These are phyloP conservation scores for Alcis repandata DNA, from an alignment of 2,888 invertebrate genomes.

Conservation along the genomic window DNA sequence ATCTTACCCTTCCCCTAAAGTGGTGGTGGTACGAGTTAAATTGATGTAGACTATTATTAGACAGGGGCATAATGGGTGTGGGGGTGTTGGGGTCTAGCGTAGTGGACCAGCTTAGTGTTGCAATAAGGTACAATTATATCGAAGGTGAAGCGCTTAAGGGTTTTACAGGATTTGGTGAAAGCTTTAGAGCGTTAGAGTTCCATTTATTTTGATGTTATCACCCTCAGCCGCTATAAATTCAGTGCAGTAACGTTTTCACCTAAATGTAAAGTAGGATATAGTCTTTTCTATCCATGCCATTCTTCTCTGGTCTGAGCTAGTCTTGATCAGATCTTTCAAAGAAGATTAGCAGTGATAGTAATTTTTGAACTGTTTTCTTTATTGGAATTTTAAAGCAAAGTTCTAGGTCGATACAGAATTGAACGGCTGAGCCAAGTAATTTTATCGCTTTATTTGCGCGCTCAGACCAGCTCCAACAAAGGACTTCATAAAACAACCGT, in stretches of 20 bases:
- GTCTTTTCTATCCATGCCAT: no score
- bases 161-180: not conserved
- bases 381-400: conserved; percentile 2
- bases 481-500: conserved; percentile 28
- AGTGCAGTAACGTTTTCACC: no score
- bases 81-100: conserved; percentile 9
- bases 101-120: not conserved
- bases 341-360: not conserved
- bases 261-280: no score
- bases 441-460: conserved; percentile 17
- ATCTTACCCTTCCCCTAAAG: conserved; percentile 1
- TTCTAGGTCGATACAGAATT: conserved; percentile 2
- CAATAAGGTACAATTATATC: not conserved
- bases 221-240: not conserved
- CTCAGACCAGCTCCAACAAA: conserved; percentile 17
- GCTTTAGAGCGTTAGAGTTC: not conserved
- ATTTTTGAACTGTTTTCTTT: no score
- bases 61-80: conserved; percentile 37
- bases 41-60: conserved; percentile 40
- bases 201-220: not conserved
- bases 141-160: not conserved
- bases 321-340: no score
- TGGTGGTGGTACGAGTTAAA: conserved; percentile 22
- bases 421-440: conserved; percentile 11
- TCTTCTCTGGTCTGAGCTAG: no score